These are phyloP conservation scores for Chaitophorus viminalis DNA, from an alignment of 2,888 invertebrate species.

Conservation along the genomic window DNA sequence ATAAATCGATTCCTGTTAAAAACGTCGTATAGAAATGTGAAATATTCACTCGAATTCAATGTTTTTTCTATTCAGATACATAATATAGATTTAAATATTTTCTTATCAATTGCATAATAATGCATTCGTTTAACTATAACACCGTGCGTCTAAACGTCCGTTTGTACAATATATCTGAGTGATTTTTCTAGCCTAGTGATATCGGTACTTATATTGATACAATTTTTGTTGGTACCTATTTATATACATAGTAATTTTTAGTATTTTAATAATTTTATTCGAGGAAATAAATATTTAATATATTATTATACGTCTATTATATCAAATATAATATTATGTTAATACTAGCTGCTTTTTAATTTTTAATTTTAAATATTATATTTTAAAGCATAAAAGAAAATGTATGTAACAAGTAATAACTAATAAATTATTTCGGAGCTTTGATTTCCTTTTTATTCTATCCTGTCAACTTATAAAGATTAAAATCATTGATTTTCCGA, in stretches of 20 bases:
- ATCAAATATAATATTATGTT: background rate
- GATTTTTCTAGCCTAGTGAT: background rate
- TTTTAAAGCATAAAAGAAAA: background rate
- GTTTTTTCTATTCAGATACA: no score
- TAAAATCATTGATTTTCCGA: background rate
- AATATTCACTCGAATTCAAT: no score
- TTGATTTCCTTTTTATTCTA: background rate
- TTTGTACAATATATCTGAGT: background rate
- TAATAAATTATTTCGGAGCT: background rate
- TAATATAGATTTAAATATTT: background rate
- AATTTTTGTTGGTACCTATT: background rate
- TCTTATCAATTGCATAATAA: background rate
- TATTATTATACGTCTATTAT: background rate
- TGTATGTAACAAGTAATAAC: no score
- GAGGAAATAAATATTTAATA: background rate
- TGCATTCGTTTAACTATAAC: background rate
- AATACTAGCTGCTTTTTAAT: background rate
- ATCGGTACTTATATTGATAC: background rate
- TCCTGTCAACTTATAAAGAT: background rate
- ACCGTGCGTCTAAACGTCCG: background rate
- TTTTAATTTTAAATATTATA: no score
- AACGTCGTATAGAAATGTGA: no score
- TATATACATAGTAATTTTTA: background rate
- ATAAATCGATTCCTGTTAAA: no score
- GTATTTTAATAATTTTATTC: conserved; percentile 7